Evolutionary conservation across 2,888 invertebrate species (phyloP).

Genomic region (Pollenia labialis): DNA sequence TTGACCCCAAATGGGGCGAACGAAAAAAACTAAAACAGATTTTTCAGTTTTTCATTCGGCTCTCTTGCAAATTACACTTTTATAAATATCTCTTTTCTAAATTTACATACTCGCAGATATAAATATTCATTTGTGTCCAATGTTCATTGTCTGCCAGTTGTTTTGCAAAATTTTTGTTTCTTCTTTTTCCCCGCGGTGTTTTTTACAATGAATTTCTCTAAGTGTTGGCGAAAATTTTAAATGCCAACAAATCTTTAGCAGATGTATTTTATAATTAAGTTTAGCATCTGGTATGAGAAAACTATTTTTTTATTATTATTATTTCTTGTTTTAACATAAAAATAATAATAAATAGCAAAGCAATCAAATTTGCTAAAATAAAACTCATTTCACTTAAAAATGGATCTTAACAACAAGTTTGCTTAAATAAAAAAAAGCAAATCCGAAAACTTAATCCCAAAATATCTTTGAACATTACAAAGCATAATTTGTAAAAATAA

Average conservation of each 20-base stretch:
- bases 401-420: too few relatives aligned
- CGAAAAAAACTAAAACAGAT: conserved; percentile 44
- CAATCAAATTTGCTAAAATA: not conserved
- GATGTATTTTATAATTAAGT: conserved; percentile 58
- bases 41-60: conserved; percentile 22
- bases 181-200: not conserved
- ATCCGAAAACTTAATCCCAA: too few relatives aligned
- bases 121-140: conserved; percentile 1
- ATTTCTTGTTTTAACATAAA: not conserved
- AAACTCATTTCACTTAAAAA: too few relatives aligned
- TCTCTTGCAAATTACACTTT: not conserved
- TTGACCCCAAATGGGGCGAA: conserved; percentile 66
- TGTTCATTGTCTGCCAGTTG: conserved; percentile 29
- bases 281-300: conserved; percentile 50
- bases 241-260: conserved; percentile 60
- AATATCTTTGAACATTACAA: too few relatives aligned
- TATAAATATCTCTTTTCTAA: not conserved
- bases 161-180: not conserved
- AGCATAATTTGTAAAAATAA: too few relatives aligned
- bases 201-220: conserved; percentile 30
- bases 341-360: conserved; percentile 9
- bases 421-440: too few relatives aligned
- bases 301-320: conserved; percentile 38
- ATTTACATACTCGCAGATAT: too few relatives aligned
- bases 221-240: conserved; percentile 52